These are phyloP conservation scores for Gallirallus australis DNA, from an alignment of 2,797 vertebrate species.

Conservation along the genomic window DNA sequence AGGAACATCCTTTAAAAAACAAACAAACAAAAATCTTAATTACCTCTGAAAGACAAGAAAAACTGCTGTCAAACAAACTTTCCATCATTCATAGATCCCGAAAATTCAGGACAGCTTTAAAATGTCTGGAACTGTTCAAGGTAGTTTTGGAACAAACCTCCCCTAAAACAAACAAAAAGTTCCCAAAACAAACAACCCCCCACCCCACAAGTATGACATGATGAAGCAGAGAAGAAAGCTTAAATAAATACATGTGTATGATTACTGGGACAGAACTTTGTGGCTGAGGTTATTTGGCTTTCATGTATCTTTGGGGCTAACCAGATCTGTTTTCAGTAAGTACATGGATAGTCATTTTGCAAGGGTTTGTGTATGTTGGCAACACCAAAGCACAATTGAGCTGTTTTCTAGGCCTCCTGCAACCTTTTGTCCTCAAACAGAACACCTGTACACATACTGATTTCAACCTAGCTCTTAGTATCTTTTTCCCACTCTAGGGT, in stretches of 20 bases:
- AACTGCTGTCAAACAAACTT: background rate
- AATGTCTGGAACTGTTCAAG: background rate
- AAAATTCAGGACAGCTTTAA: background rate
- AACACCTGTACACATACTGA: background rate
- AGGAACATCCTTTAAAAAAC: background rate
- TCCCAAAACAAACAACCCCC: no score
- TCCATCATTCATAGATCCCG: background rate
- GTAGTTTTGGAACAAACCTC: background rate
- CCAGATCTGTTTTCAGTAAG: background rate
- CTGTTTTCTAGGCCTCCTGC: background rate
- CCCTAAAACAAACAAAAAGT: background rate
- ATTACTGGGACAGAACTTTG: background rate
- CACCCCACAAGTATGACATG: rapidly evolving
- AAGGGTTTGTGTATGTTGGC: background rate
- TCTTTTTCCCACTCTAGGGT: background rate
- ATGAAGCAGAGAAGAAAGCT: background rate
- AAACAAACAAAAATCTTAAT: background rate
- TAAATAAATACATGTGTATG: background rate
- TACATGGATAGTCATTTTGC: background rate
- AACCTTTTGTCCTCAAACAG: background rate
- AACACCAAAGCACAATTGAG: background rate
- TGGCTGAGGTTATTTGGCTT: background rate
- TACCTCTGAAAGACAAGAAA: background rate
- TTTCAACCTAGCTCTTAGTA: background rate
- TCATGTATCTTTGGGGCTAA: background rate